Evolutionary conservation across 2,797 vertebrate genomes (phyloP), one percentile per base, ranked within the genome.

Genomic region (Anomalospiza imberbis): DNA sequence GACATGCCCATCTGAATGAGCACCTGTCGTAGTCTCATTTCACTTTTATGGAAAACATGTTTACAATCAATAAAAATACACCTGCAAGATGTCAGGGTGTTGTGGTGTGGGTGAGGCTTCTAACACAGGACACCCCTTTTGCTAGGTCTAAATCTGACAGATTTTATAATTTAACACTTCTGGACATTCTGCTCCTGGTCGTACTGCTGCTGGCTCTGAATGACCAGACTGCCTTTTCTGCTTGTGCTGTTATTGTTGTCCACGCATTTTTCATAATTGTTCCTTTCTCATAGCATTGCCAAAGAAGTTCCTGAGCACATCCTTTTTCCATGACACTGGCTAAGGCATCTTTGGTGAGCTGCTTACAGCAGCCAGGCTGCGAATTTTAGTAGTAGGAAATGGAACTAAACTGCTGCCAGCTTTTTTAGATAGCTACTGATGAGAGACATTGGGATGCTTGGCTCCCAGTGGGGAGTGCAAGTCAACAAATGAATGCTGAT

Each of bases 361-460:
- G 8, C 55, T 50, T 17, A 2, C 5, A 44, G 25, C 8, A 36
- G 25, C 26, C 14, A 44, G 53, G 9, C 44, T 51, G 36, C 0
- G 0, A 40, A 47, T 79, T 73, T 47, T 48, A 34, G 25, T 36
- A 5, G 18, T 1, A 42, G 47, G 13, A 73, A 58, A n/a, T 17
- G 6, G 32, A 85, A 7, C 17, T 74, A 13, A 65, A 7, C 21
- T 58, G 44, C 77, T 90, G 53, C 42, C 60, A 67, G 53, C n/a
- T 20, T 54, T 68, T 70, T 50, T 6, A 36, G 62, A 13, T 24
- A 16, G 53, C 32, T 67, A 7, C 21, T 4, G 9, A 3, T 31
- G 40, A 60, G 47, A 84, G 48, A 19, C n/a, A 4, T 3, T 6
- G 67, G 60, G 51, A 21, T 63, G 48, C 63, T 38, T 29, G 29